Conservation (phyloP, 1,140 invertebrate species). For the Elymnias hypermnestra region DNA sequence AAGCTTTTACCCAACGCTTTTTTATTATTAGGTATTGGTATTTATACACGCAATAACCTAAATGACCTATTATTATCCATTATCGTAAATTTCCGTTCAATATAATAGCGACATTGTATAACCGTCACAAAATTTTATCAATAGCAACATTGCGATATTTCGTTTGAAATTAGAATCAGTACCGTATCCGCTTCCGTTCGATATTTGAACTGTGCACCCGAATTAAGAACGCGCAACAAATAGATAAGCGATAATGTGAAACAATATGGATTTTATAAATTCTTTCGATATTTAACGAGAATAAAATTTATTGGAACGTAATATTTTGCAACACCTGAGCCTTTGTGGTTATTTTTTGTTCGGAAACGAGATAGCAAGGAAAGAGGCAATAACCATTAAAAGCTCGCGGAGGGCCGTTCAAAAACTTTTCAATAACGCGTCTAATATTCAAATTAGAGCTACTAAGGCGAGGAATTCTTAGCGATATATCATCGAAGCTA, state of each 20-base stretch:
- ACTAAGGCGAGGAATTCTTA: conserved; percentile 55
- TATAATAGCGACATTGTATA: conserved; percentile 55
- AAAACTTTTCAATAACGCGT: conserved; percentile 71
- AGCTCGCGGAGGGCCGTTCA: conserved; percentile 55
- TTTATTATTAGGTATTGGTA: too few relatives aligned
- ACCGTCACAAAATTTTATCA: conserved; percentile 64
- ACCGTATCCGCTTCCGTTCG: conserved; percentile 72
- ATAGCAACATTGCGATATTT: conserved; percentile 68
- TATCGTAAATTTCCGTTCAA: conserved; percentile 69
- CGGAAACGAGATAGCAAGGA: conserved; percentile 54
- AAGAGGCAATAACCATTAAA: conserved; percentile 72
- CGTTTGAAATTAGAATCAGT: conserved; percentile 73
- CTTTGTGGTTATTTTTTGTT: conserved; percentile 40
- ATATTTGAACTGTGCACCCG: conserved; percentile 60
- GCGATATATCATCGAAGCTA: conserved; percentile 70
- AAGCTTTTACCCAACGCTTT: too few relatives aligned
- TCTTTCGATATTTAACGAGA: conserved; percentile 4
- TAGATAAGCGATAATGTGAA: conserved; percentile 31
- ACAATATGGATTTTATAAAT: conserved; percentile 6
- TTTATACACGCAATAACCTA: neutral
- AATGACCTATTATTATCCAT: conserved; percentile 37
- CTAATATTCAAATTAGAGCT: conserved; percentile 73
- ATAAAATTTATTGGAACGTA: neutral
- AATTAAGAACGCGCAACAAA: conserved; percentile 65
- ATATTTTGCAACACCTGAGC: conserved; percentile 47